These are phyloP conservation scores for Micromussa lordhowensis DNA, from an alignment of 92 coral and sea anemone species.

Conservation along the genomic window DNA sequence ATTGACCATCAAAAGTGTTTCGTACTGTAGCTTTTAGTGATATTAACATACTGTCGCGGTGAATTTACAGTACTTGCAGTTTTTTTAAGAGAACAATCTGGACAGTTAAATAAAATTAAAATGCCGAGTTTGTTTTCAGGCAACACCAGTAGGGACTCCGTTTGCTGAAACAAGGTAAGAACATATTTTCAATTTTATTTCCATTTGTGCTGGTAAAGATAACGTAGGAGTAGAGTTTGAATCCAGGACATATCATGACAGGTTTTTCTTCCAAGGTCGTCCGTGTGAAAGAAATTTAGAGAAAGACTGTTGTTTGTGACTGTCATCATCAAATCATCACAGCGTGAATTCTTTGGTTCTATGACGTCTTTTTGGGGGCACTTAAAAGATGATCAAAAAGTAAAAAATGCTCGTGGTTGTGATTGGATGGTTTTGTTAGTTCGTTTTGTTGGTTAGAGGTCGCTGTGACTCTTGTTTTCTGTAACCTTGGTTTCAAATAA, in stretches of 20 bases:
- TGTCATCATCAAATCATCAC: too few relatives aligned
- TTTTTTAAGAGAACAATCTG: background rate
- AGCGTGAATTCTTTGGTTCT: too few relatives aligned
- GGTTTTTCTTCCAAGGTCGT: background rate
- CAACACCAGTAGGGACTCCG: conserved; percentile 84
- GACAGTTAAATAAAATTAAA: background rate
- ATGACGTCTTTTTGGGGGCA: background rate
- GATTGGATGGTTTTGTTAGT: too few relatives aligned
- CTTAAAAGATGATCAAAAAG: background rate
- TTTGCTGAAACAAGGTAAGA: conserved; percentile 92
- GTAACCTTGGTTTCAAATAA: background rate
- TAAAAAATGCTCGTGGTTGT: background rate
- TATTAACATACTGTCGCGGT: background rate
- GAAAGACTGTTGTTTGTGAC: too few relatives aligned
- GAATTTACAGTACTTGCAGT: background rate
- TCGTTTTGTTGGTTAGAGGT: too few relatives aligned
- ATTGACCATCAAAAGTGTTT: background rate
- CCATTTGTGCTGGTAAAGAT: background rate
- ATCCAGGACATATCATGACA: too few relatives aligned
- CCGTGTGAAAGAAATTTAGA: background rate
- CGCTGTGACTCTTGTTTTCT: too few relatives aligned
- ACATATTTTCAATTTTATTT: background rate
- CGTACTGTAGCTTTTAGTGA: background rate
- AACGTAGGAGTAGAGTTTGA: background rate
- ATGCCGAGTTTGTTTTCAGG: conserved; percentile 43